Percentiles rank a stretch among this genome's conserved stretches.
Conservation (phyloP, 1,140 invertebrate genomes). For the Pseudomyrmex cubaensis region DNA sequence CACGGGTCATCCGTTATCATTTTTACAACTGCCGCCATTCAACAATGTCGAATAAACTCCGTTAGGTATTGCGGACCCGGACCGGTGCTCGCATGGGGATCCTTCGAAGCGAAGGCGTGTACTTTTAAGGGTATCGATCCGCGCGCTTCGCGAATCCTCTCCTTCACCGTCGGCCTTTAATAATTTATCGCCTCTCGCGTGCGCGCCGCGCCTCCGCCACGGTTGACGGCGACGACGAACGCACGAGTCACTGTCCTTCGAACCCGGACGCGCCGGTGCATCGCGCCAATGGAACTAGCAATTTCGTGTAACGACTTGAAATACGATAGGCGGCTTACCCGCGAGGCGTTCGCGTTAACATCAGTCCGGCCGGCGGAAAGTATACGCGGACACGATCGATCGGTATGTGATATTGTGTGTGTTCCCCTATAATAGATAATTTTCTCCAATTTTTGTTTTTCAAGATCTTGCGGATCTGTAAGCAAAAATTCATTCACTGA, state of each 20-base stretch:
- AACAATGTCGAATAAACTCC: constrained; percentile 86
- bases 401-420: constrained; percentile 6
- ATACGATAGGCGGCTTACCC: constrained; percentile 32
- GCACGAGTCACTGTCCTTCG: constrained; percentile 44
- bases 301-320: constrained; percentile 43
- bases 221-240: constrained; percentile 36
- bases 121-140: constrained; percentile 77
- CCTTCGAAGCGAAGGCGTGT: constrained; percentile 60
- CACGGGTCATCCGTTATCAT: constrained; percentile 85
- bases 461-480: too few species aligned
- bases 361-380: not conserved
- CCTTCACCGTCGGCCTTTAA: constrained; percentile 48
- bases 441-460: not conserved
- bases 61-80: constrained; percentile 82
- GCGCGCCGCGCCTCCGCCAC: constrained; percentile 13
- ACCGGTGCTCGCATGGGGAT: constrained; percentile 79
- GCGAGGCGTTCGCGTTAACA: constrained; percentile 11
- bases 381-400: not conserved
- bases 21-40: constrained; percentile 86
- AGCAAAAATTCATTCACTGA: not conserved
- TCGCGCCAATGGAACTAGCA: constrained; percentile 49
- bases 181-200: constrained; percentile 66
- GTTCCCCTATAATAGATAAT: not conserved
- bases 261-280: constrained; percentile 30
- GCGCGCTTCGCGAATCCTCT: constrained; percentile 54